phyloP scores from a whole-genome alignment of 2,113 vertebrate species.

The Tachysurus fulvidraco region DNA sequence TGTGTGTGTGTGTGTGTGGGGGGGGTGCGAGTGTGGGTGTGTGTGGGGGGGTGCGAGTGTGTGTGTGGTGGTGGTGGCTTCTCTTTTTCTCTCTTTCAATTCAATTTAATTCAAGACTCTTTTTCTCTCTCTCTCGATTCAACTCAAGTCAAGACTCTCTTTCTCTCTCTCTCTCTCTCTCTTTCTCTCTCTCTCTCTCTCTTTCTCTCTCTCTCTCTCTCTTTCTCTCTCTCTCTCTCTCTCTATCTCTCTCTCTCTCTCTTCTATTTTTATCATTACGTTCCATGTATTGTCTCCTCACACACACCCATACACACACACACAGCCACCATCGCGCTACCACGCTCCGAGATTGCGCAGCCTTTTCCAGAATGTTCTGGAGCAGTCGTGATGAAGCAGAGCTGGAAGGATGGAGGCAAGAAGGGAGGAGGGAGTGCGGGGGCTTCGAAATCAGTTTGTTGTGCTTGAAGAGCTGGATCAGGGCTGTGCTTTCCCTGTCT shows the following conservation, averaged over 20 bases:
- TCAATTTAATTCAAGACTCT: not conserved
- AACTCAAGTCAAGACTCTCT: not conserved
- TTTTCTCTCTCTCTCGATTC: not conserved
- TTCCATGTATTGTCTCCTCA: too few species aligned
- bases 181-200: too few species aligned
- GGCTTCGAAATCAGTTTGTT: slow-evolving; percentile 37
- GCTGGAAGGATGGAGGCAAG: not conserved
- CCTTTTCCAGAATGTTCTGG: slow-evolving; percentile 33
- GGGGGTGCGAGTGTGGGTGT: too few species aligned
- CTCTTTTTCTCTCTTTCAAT: not conserved
- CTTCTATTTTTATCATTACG: not conserved
- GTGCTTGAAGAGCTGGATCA: slow-evolving; percentile 46
- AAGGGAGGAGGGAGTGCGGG: not conserved
- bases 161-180: not conserved
- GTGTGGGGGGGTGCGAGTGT: too few species aligned
- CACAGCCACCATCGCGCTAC: not conserved
- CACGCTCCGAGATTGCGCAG: not conserved
- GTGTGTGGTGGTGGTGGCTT: too few species aligned
- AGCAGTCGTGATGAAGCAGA: not conserved
- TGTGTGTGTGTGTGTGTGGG: not conserved
- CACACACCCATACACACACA: too few species aligned
- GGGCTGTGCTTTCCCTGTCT: slow-evolving; percentile 41
- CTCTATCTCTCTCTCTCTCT: not conserved
- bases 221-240: not conserved
- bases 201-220: not conserved